These are phyloP conservation scores for Anas bernieri DNA, from an alignment of 2,797 vertebrate species.

Conservation along the genomic window DNA sequence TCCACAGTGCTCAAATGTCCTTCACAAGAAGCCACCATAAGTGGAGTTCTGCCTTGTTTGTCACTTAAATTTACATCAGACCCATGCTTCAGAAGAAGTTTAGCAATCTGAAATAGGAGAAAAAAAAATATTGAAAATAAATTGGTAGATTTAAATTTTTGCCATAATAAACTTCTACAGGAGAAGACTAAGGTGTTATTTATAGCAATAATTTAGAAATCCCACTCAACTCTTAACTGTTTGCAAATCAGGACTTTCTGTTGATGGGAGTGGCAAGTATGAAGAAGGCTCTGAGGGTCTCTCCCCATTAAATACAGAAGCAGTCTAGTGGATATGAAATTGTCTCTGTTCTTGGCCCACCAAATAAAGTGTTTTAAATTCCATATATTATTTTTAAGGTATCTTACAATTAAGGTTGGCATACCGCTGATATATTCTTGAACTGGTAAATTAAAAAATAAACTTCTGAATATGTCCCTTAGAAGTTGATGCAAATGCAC, in stretches of 20 bases:
- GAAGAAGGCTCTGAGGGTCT: background rate
- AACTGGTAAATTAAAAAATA: background rate
- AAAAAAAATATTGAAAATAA: background rate
- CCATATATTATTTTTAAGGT: background rate
- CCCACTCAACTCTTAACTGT: background rate
- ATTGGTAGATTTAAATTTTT: background rate
- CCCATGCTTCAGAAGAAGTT: slow-evolving; percentile 87
- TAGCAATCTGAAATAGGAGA: slow-evolving; percentile 85
- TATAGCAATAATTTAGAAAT: background rate
- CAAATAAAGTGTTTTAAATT: background rate
- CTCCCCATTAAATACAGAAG: background rate
- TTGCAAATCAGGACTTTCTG: background rate
- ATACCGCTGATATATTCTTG: rapidly evolving
- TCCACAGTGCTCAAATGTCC: slow-evolving; percentile 95
- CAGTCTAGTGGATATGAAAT: background rate
- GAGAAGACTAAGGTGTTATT: background rate
- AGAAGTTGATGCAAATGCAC: rapidly evolving
- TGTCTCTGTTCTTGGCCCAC: background rate
- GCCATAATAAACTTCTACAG: background rate
- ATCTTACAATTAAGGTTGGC: background rate
- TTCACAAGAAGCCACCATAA: slow-evolving; percentile 97
- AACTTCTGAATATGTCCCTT: background rate
- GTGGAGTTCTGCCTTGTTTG: slow-evolving; percentile 94
- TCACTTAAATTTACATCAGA: slow-evolving; percentile 94
- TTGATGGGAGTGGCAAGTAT: background rate